A percentile compares a stretch with the other conserved stretches of the same genome.
Conservation (phyloP, 2,113 vertebrate species). For the Myrmophylax atrothorax region DNA sequence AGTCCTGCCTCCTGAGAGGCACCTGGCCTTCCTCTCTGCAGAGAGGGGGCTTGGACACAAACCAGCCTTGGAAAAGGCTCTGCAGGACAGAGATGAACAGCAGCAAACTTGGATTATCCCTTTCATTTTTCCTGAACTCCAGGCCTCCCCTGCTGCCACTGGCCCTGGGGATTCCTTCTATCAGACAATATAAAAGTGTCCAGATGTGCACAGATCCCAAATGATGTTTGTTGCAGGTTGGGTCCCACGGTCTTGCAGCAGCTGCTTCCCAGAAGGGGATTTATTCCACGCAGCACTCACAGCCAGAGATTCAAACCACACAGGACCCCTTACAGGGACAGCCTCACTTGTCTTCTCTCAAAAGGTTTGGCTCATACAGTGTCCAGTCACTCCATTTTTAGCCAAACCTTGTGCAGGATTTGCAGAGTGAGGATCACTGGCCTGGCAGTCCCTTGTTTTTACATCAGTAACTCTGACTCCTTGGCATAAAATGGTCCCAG, state of each 20-base stretch:
- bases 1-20: neutral
- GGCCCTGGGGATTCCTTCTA: rapidly evolving
- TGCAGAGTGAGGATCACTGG: neutral
- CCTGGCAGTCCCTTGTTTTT: neutral
- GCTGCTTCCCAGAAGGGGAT: neutral
- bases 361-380: neutral
- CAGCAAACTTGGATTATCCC: neutral
- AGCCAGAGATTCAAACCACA: neutral
- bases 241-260: rapidly evolving
- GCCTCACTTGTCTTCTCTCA: neutral
- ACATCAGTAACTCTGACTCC: neutral
- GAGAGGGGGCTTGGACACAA: neutral
- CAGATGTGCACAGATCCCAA: neutral
- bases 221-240: rapidly evolving
- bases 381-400: neutral
- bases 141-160: neutral
- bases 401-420: neutral
- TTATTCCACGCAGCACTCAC: neutral
- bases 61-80: neutral
- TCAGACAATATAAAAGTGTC: neutral
- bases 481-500: neutral
- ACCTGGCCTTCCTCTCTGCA: neutral
- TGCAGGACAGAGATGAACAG: neutral
- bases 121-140: neutral
- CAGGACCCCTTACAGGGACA: neutral